Percentiles rank a stretch among this genome's conserved stretches.
phyloP scores from a whole-genome alignment of 2,113 vertebrate genomes.

The Dromiciops gliroides region DNA sequence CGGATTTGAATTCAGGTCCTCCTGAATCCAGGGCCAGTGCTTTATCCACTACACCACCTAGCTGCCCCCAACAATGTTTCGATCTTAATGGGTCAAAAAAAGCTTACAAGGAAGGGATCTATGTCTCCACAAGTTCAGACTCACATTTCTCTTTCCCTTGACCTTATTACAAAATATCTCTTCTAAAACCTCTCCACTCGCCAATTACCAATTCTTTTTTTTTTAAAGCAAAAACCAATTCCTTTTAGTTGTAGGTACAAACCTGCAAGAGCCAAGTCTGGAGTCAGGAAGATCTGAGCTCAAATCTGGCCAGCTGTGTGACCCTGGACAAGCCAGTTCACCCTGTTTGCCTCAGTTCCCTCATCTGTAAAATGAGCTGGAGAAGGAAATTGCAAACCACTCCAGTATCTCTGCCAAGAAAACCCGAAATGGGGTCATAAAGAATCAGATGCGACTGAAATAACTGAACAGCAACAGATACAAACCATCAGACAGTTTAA shows the following conservation, averaged over 20 bases:
- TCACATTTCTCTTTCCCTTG: neutral
- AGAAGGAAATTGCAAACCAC: neutral
- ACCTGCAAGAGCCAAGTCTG: neutral
- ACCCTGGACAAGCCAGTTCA: neutral
- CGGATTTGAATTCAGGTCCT: too few species aligned
- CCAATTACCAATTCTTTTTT: neutral
- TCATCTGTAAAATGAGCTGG: neutral
- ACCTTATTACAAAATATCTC: neutral
- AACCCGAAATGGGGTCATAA: neutral
- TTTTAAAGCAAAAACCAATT: neutral
- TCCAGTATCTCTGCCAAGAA: neutral
- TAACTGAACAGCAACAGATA: neutral
- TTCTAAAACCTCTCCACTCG: neutral
- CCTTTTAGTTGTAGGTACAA: neutral
- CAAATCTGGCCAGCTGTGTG: neutral
- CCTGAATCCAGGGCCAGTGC: too few species aligned
- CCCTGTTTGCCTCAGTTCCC: neutral
- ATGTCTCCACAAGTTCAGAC: neutral
- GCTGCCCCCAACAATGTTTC: neutral
- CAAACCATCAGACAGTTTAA: neutral
- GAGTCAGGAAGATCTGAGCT: neutral
- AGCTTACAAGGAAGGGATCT: neutral
- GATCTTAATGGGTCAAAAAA: neutral
- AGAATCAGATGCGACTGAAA: neutral
- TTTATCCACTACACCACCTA: too few species aligned